Percentiles rank a stretch among this genome's conserved stretches.
phyloP scores from a whole-genome alignment of 2,888 invertebrate genomes.

The Ornithoptera priamus region DNA sequence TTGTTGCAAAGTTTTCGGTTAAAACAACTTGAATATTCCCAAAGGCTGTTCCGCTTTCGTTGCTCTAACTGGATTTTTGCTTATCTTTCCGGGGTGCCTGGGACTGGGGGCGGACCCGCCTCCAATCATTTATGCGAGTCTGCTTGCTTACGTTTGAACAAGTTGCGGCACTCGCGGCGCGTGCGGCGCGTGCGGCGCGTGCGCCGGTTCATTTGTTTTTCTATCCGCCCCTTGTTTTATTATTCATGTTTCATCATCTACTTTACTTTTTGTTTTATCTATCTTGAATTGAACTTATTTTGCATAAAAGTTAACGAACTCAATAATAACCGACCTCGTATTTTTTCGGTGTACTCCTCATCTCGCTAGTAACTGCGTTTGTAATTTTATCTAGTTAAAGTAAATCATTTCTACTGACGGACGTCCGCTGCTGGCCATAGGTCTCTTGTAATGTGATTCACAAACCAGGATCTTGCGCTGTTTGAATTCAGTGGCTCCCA shows the following conservation, averaged over 20 bases:
- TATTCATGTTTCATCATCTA: neutral
- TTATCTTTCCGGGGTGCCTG: slow-evolving; percentile 1
- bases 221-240: neutral
- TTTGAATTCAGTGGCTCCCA: no score
- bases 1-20: slow-evolving; percentile 22
- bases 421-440: no score
- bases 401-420: no score
- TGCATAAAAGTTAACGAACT: slow-evolving; percentile 25
- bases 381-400: no score
- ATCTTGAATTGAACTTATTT: slow-evolving; percentile 5
- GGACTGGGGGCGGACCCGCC: neutral
- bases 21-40: slow-evolving; percentile 24
- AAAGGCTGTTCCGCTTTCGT: slow-evolving; percentile 5
- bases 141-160: slow-evolving; percentile 7
- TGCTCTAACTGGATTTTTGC: slow-evolving; percentile 20
- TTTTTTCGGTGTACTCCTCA: neutral
- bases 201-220: neutral
- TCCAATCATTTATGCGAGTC: slow-evolving; percentile 17
- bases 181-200: neutral
- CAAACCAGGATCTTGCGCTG: no score
- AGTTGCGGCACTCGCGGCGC: neutral
- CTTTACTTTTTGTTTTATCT: slow-evolving; percentile 3
- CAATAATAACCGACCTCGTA: slow-evolving; percentile 2
- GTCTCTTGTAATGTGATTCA: no score
- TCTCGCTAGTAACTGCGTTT: no score